Conservation (phyloP, 2,797 vertebrate species). For the Arrhamphus sclerolepis region DNA sequence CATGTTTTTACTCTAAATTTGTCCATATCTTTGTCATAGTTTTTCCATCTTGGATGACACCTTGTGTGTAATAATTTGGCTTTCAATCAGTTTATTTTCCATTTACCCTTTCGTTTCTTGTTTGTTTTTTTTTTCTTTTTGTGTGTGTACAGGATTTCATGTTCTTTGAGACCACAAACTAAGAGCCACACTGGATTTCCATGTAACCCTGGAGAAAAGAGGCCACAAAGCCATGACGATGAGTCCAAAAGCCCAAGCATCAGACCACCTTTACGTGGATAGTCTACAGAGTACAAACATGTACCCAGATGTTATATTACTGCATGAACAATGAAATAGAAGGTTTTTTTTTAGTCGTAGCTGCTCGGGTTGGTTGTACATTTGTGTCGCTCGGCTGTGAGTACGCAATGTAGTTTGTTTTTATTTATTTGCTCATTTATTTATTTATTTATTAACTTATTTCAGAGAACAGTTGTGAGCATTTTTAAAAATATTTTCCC, state of each 20-base stretch:
- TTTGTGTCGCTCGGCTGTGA: conserved; percentile 20
- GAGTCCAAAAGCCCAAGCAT: conserved; percentile 34
- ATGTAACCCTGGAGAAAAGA: conserved; percentile 45
- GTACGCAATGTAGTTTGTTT: conserved; percentile 4
- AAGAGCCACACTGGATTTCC: conserved; percentile 40
- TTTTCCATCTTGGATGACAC: too few species aligned
- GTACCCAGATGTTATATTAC: conserved; percentile 28
- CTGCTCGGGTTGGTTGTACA: conserved; percentile 49
- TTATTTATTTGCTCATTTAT: conserved; percentile 1
- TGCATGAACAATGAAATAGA: conserved; percentile 53
- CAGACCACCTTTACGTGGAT: conserved; percentile 46
- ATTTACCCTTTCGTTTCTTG: neutral
- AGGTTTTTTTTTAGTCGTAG: conserved; percentile 51
- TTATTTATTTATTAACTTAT: neutral
- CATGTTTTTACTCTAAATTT: too few species aligned
- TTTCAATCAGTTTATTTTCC: neutral
- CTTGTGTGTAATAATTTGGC: neutral
- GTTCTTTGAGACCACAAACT: conserved; percentile 81
- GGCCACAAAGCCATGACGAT: conserved; percentile 56
- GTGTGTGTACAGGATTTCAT: conserved; percentile 81
- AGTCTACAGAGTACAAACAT: conserved; percentile 22
- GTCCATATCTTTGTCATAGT: too few species aligned
- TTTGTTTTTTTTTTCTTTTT: neutral
- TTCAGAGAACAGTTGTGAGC: conserved; percentile 10
- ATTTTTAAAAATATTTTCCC: conserved; percentile 10